Evolutionary conservation across 1,140 invertebrate species (phyloP).

Genomic region (Radopholus similis): DNA sequence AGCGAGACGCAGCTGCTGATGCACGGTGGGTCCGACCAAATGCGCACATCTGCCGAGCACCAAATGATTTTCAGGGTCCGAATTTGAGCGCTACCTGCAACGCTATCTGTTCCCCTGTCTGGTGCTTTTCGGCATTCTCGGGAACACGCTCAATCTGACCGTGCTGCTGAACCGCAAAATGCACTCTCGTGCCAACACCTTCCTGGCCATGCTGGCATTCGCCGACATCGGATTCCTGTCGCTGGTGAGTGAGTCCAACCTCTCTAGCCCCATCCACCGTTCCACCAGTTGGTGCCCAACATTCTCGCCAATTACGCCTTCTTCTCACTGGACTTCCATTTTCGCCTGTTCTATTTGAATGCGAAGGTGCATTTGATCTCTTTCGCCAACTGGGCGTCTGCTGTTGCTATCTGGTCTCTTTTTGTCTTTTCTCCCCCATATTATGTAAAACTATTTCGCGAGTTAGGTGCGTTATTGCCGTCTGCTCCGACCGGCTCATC

Average conservation of each 20-base stretch:
- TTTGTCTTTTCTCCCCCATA: not conserved
- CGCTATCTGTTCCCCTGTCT: constrained; percentile 56
- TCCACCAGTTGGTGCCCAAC: constrained; percentile 43
- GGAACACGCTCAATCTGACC: constrained; percentile 53
- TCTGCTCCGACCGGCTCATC: constrained; percentile 53
- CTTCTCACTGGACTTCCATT: constrained; percentile 49
- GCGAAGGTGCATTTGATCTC: constrained; percentile 55
- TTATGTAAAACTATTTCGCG: not conserved
- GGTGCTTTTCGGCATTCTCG: constrained; percentile 54
- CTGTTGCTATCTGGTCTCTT: constrained; percentile 54
- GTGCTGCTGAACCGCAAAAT: constrained; percentile 53
- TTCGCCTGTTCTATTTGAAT: constrained; percentile 53
- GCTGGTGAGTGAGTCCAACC: constrained; percentile 6
- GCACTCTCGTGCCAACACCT: constrained; percentile 56
- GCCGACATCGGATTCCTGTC: constrained; percentile 52
- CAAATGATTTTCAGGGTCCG: constrained; percentile 38
- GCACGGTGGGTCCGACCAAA: not conserved
- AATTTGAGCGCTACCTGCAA: constrained; percentile 52
- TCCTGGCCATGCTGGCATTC: constrained; percentile 49
- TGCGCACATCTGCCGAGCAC: not conserved
- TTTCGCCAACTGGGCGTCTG: constrained; percentile 57
- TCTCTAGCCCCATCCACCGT: not conserved
- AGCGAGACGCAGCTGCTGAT: constrained; percentile 12
- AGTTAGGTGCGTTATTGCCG: constrained; percentile 52
- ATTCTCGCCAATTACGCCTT: constrained; percentile 52